These are phyloP conservation scores for Microctonus aethiopoides DNA, from an alignment of 2,888 invertebrate genomes.

Conservation along the genomic window DNA sequence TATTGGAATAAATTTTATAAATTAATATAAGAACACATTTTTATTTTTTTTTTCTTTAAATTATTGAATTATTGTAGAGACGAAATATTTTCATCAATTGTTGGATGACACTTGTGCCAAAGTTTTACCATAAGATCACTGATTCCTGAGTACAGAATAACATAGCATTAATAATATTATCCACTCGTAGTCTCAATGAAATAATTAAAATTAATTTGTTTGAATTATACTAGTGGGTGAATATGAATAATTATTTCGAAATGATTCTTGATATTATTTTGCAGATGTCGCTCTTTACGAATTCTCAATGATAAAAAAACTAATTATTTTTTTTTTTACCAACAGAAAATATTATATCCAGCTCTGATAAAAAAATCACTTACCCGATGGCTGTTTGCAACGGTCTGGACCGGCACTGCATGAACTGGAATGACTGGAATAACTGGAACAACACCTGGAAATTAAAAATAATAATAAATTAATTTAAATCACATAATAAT, in stretches of 20 bases:
- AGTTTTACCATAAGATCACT: conserved; percentile 45
- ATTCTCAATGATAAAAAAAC: background rate
- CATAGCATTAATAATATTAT: too few species aligned
- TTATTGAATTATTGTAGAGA: too few species aligned
- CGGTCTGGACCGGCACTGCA: conserved; percentile 34
- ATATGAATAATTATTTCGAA: too few species aligned
- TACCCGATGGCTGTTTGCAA: conserved; percentile 16
- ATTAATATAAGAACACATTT: too few species aligned
- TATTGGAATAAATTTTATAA: too few species aligned
- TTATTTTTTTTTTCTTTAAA: too few species aligned
- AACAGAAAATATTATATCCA: background rate
- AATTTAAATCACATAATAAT: background rate
- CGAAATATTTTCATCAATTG: conserved; percentile 46
- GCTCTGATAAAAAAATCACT: background rate
- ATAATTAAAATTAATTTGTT: too few species aligned
- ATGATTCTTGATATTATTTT: too few species aligned
- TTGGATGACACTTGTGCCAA: conserved; percentile 48
- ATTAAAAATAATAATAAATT: background rate
- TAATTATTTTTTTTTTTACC: background rate
- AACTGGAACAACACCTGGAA: conserved; percentile 27
- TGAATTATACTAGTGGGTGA: too few species aligned
- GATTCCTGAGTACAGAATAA: conserved; percentile 21
- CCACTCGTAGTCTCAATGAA: too few species aligned
- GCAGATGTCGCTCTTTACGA: background rate
- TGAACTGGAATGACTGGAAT: conserved; percentile 41